These are phyloP conservation scores for Sporophila hypoxantha DNA, from an alignment of 2,113 vertebrate species.

Conservation along the genomic window DNA sequence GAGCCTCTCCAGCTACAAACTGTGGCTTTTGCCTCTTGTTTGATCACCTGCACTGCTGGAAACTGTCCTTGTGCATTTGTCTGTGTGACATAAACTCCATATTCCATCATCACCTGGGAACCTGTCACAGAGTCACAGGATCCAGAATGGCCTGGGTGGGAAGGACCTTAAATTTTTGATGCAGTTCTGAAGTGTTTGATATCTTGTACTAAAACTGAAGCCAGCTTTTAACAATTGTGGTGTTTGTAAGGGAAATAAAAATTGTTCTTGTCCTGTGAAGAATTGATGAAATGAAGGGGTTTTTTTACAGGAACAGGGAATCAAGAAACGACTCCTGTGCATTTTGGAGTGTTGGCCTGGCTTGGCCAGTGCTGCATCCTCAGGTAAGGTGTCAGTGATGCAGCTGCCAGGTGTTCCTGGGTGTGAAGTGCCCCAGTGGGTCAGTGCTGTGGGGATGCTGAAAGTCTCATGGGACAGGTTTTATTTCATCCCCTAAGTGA, in stretches of 20 bases:
- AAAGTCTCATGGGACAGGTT: neutral
- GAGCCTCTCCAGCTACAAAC: neutral
- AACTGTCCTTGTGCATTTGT: neutral
- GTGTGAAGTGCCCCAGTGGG: neutral
- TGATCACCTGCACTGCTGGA: neutral
- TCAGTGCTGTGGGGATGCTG: neutral
- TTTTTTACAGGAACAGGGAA: neutral
- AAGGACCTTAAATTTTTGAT: neutral
- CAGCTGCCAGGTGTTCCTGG: neutral
- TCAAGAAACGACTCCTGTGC: neutral
- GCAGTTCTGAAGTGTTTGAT: neutral
- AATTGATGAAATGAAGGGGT: neutral
- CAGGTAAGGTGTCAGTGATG: neutral
- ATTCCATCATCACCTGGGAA: neutral
- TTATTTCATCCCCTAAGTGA: neutral
- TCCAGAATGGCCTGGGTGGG: neutral
- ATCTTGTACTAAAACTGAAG: neutral
- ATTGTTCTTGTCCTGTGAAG: neutral
- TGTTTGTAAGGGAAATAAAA: neutral
- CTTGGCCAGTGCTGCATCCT: neutral
- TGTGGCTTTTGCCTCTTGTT: neutral
- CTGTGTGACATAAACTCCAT: neutral
- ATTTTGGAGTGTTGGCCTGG: neutral
- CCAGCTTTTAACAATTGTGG: neutral
- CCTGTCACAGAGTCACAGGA: neutral